Evolutionary conservation across 2,888 invertebrate species (phyloP), one percentile per base, ranked within the genome.

Genomic region (Drosophila infuscata): DNA sequence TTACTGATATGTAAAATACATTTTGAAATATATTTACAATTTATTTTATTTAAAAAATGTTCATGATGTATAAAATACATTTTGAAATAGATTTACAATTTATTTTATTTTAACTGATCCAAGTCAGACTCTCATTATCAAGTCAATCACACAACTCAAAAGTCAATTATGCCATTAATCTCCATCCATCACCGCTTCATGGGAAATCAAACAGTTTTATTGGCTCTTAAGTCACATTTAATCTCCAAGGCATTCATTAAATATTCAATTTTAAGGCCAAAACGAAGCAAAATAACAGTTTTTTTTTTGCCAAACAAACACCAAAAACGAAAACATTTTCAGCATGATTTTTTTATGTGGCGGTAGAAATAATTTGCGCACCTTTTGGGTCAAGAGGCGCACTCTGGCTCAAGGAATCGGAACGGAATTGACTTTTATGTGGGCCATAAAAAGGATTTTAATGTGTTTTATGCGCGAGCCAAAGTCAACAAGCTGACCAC

Each of bases 401-500:
- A 43, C 32, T 48, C 35, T 56, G 74, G 74, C 41, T 68, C 54
- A 65, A 63, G 75, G 62, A 83, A 76, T 87, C 73, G 72, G 83
- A 76, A 79, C 70, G 74, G 66, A 81, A 79, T 81, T 77, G 83
- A 86, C 82, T 86, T 87, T 86, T 83, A 81, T 86, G 81, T 67
- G 60, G 59, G 79, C 70, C 73, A 82, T 85, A 87, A 88, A 87
- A 83, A 68, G 79, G 87, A 82, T 83, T 88, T 88, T 88, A 88
- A 85, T 88, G 87, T 76, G 79, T 82, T 83, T 81, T 79, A 83
- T 84, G 74, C 54, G 73, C 73, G 63, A 38, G 68, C 61, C 58
- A 72, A 59, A 83, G 74, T 67, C 74, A 79, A 75, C 67, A 68
- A 59, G 71, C 74, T 67, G 76, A 74, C 70, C 76, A 53, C 73